phyloP scores from a whole-genome alignment of 2,113 vertebrate genomes.

The Hippopotamus amphibius region DNA sequence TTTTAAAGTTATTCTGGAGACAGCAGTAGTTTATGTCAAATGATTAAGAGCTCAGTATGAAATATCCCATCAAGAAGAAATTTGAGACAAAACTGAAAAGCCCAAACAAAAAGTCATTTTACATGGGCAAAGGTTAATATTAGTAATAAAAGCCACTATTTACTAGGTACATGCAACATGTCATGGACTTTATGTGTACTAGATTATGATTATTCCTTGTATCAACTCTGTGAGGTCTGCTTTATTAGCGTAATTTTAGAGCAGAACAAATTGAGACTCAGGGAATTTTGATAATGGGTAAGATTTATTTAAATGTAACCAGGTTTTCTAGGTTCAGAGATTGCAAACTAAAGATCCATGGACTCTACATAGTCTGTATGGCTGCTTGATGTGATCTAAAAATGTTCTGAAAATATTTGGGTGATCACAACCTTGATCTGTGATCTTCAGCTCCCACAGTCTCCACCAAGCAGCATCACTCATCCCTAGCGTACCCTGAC shows the following conservation, averaged over 20 bases:
- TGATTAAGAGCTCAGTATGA: not conserved
- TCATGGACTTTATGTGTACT: not conserved
- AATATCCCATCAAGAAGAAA: not conserved
- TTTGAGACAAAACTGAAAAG: conserved; percentile 9
- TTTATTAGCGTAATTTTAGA: not conserved
- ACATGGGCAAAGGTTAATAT: not conserved
- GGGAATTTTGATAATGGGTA: not conserved
- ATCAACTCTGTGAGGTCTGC: not conserved
- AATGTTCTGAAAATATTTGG: not conserved
- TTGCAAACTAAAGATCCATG: not conserved
- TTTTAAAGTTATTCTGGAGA: not conserved
- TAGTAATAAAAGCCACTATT: not conserved
- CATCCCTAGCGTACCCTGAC: no score
- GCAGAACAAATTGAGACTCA: not conserved
- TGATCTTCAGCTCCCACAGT: not conserved
- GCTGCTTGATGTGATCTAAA: not conserved
- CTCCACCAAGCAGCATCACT: not conserved
- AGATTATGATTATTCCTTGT: not conserved
- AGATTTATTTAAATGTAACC: not conserved
- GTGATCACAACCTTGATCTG: not conserved
- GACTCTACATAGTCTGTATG: not conserved
- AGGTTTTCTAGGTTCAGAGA: not conserved
- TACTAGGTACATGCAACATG: not conserved
- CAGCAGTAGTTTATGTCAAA: not conserved
- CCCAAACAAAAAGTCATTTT: not conserved